These are phyloP conservation scores for Lethenteron reissneri DNA, from an alignment of 2,113 vertebrate genomes.

Conservation along the genomic window DNA sequence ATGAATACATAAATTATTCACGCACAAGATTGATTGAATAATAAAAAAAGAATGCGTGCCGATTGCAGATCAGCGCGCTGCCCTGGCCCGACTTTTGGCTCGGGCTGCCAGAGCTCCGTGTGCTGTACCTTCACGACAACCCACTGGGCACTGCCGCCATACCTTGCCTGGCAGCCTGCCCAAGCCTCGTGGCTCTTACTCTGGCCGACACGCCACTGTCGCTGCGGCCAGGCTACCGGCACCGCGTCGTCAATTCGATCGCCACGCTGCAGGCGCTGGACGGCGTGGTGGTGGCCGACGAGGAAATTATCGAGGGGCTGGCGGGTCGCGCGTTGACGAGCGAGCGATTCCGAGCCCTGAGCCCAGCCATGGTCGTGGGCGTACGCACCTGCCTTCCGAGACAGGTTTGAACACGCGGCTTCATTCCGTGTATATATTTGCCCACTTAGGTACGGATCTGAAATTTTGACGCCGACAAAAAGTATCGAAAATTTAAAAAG, in stretches of 20 bases:
- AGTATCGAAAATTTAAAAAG: no score
- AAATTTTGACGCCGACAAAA: no score
- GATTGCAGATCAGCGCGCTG: slow-evolving; percentile 22
- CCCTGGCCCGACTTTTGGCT: slow-evolving; percentile 24
- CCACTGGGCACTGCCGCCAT: slow-evolving; percentile 16
- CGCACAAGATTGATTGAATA: no score
- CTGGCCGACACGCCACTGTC: slow-evolving; percentile 27
- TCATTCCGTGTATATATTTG: no score
- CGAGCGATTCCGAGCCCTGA: slow-evolving; percentile 17
- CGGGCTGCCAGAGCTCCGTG: slow-evolving; percentile 17
- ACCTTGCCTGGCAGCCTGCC: slow-evolving; percentile 21
- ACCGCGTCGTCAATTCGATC: slow-evolving; percentile 21
- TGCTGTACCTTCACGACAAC: slow-evolving; percentile 30
- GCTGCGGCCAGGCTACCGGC: slow-evolving; percentile 24
- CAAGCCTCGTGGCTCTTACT: slow-evolving; percentile 20
- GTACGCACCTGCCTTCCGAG: no score
- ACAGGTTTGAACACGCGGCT: no score
- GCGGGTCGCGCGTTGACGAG: slow-evolving; percentile 12
- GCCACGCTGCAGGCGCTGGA: slow-evolving; percentile 25
- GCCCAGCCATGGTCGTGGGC: neutral
- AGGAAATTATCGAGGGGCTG: slow-evolving; percentile 27
- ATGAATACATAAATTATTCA: no score
- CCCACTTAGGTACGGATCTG: no score
- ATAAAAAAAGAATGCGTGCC: no score
- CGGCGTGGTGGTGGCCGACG: slow-evolving; percentile 26